Base-by-base conservation (phyloP, 2,797 vertebrate genomes). In the Rhabdomys pumilio region DNA sequence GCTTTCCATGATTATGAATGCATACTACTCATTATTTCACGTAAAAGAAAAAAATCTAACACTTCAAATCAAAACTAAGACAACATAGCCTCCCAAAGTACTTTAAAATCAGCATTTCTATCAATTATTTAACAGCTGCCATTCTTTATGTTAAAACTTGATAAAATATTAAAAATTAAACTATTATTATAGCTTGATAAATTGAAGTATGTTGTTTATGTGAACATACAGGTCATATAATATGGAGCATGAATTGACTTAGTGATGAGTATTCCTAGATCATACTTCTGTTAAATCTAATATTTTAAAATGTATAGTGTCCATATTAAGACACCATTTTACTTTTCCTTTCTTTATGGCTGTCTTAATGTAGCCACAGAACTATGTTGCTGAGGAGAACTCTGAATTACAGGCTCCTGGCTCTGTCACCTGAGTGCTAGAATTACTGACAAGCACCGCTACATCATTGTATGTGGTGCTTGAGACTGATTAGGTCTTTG, bases 61-160 rank as follows among this genome's bases (percentile, higher is more conserved):
- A 44, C 61, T 31, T 84, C 29, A 47, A 84, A 84, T 34, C 26
- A 63, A 47, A 84, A 65, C 57, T 61, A 34, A 31, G 65, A 81
- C 4, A 65, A 53, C 3, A 88, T 12, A 15, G 24, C 6, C 26
- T 50, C 9, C 41, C 67, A 96, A 80, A 85, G n/a, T 57, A 82
- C 24, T 61, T 96, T 93, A 81, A 5, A 90, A 72, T 4, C 59
- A 61, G 29, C 57, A 88, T 91, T 90, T 96, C 55, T 91, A 55
- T 84, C 47, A 76, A 85, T 20, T 93, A 83, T 31, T 57, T 47
- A 44, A 87, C 31, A 65, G 50, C 26, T 89, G 67, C 2, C 50
- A 93, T 90, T 67, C 92, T 38, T 38, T 55, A 19, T 90, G 53
- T 47, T n/a, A 29, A 41, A 53, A 75, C 24, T 47, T 89, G 69